A percentile compares a stretch with the other conserved stretches of the same genome.
Conservation (phyloP, 2,888 invertebrate species). For the Oxycera nigricornis region DNA sequence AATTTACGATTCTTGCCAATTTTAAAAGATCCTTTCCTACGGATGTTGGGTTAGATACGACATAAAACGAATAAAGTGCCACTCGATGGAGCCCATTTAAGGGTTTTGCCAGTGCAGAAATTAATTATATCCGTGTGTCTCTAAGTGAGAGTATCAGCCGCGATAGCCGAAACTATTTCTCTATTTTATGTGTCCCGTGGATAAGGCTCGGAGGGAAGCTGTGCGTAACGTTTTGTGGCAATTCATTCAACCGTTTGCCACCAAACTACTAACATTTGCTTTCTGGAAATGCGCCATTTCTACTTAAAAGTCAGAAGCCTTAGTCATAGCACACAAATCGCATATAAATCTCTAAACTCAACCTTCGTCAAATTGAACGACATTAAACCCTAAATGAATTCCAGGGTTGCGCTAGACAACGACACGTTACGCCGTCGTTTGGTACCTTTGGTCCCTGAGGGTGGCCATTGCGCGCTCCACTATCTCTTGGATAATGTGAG, state of each 20-base stretch:
- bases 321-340: slow-evolving; percentile 41
- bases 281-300: neutral
- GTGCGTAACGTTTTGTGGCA: slow-evolving; percentile 7
- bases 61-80: neutral
- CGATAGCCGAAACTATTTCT: neutral
- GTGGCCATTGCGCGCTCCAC: too few relatives aligned
- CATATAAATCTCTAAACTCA: slow-evolving; percentile 42
- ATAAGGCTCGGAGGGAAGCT: slow-evolving; percentile 14
- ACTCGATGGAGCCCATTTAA: neutral
- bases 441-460: too few relatives aligned
- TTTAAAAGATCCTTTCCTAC: slow-evolving; percentile 6
- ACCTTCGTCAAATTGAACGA: slow-evolving; percentile 44
- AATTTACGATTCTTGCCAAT: slow-evolving; percentile 28
- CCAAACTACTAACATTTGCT: neutral
- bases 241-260: slow-evolving; percentile 18
- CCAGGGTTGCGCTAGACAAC: slow-evolving; percentile 22
- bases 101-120: neutral
- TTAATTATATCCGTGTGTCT: slow-evolving; percentile 31
- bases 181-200: neutral
- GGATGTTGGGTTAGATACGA: neutral
- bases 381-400: slow-evolving; percentile 46
- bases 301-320: neutral
- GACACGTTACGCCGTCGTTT: neutral
- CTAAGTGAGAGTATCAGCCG: neutral
- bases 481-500: too few relatives aligned